Evolutionary conservation across 2,888 invertebrate species (phyloP).

Genomic region (Drosophila antonietae): DNA sequence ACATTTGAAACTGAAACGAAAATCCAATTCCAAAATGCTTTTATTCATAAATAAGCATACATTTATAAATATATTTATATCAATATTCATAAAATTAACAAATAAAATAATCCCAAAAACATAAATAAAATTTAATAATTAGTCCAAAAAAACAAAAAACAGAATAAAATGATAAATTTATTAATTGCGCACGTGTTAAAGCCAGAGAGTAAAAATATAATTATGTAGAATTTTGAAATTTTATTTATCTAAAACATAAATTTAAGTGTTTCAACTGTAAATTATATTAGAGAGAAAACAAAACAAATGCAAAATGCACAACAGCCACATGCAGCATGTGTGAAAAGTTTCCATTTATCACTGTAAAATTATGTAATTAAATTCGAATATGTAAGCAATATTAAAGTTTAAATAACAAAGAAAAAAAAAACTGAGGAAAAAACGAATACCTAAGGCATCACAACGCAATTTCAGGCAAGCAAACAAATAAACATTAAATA

Average conservation of each 20-base stretch:
- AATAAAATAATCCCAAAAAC: slow-evolving; percentile 60
- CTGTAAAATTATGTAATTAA: slow-evolving; percentile 74
- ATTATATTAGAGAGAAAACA: slow-evolving; percentile 57
- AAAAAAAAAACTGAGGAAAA: slow-evolving; percentile 18
- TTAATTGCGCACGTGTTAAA: slow-evolving; percentile 68
- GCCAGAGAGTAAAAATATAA: slow-evolving; percentile 56
- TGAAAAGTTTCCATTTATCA: slow-evolving; percentile 62
- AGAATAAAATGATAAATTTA: slow-evolving; percentile 14
- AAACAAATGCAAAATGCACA: slow-evolving; percentile 34
- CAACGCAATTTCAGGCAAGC: slow-evolving; percentile 52
- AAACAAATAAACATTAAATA: slow-evolving; percentile 32
- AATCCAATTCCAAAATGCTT: slow-evolving; percentile 54
- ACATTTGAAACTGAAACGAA: slow-evolving; percentile 38
- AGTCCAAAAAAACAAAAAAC: slow-evolving; percentile 24
- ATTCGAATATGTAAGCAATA: slow-evolving; percentile 71
- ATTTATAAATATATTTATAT: slow-evolving; percentile 21
- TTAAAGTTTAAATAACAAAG: slow-evolving; percentile 64
- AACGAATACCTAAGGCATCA: slow-evolving; percentile 43
- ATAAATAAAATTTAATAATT: slow-evolving; percentile 65
- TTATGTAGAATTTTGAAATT: slow-evolving; percentile 65
- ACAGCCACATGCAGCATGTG: slow-evolving; percentile 50
- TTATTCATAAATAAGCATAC: slow-evolving; percentile 46
- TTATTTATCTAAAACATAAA: slow-evolving; percentile 56
- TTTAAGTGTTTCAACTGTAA: slow-evolving; percentile 74
- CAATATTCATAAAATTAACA: slow-evolving; percentile 51